Evolutionary conservation across 2,888 invertebrate genomes (phyloP), one percentile per base, ranked within the genome.

Genomic region (Sisyra nigra): DNA sequence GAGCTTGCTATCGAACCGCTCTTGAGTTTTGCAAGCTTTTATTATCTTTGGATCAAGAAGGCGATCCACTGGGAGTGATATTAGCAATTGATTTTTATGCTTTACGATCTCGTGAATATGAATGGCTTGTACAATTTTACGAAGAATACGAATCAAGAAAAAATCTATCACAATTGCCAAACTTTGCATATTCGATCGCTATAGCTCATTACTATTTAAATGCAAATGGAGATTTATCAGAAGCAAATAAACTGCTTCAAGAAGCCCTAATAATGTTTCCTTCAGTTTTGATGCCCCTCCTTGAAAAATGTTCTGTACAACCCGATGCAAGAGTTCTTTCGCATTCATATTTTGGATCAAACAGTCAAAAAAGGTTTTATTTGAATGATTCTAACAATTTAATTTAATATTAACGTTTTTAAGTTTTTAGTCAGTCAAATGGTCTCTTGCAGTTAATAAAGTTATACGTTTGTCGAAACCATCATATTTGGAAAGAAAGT

Each of bases 1-100:
- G 83, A 48, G 85, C 87, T 4, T 88, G 87, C 59, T 79, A 81
- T 54, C 71, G 87, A 48, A 89, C 91, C 2, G 82, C 89, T n/a
- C 66, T 91, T 50, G 89, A 92, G 61, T 74, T 87, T 50, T 81
- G 83, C 57, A 91, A 91, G 62, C 61, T 89, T 36, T 63, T 91
- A n/a, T 65, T 88, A 44, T 77, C 76, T 10, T 61, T 86, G 40
- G 82, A 85, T 59, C 81, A 83, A 1, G 75, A 76, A 10, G 69
- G 66, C 9, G 87, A 87, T 63, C 86, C 85, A 2, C 55, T 87
- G 44, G 84, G 80, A n/a, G 71, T 78, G 35, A 69, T 84, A 45
- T 66, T 89, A 44, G 69, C 80, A 52, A 69, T 91, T 19, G 91
- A 91, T 60, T 85, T 83, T 55, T 86, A 86, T 58, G 86, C 89